phyloP scores from a whole-genome alignment of 2,797 vertebrate genomes.

The Leucoraja ocellata region DNA sequence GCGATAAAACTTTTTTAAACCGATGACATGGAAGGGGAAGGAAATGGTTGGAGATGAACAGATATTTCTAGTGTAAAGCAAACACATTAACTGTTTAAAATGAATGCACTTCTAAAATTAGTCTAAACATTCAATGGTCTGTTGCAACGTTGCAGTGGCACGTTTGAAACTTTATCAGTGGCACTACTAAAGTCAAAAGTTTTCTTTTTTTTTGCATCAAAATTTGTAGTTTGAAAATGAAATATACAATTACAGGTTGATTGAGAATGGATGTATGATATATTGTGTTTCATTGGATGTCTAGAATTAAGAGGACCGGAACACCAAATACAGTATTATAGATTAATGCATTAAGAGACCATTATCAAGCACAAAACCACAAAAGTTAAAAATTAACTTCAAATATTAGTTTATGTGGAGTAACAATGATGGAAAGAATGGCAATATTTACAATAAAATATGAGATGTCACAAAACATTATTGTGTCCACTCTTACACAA shows the following conservation, averaged over 20 bases:
- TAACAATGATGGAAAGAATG: not conserved
- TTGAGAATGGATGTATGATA: not conserved
- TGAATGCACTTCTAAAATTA: not conserved
- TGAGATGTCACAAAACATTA: not conserved
- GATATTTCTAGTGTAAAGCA: constrained; percentile 12
- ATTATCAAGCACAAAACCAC: not conserved
- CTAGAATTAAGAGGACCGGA: not conserved
- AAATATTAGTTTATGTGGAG: not conserved
- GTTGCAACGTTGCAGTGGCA: not conserved
- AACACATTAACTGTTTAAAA: constrained; percentile 10
- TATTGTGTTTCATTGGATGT: not conserved
- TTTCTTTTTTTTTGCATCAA: not conserved
- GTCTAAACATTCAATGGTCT: not conserved
- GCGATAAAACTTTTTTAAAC: not conserved
- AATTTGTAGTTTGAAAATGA: not conserved
- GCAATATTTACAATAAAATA: not conserved
- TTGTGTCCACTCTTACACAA: not conserved
- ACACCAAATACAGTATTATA: not conserved
- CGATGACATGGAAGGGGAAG: not conserved
- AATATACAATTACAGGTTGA: not conserved
- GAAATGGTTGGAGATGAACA: constrained; percentile 23
- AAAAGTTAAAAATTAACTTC: constrained; percentile 19
- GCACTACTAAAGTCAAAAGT: not conserved
- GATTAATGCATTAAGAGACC: not conserved
- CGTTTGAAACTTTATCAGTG: not conserved